Base-by-base conservation (phyloP, 1,140 invertebrate species). In the Lucilia cuprina region DNA sequence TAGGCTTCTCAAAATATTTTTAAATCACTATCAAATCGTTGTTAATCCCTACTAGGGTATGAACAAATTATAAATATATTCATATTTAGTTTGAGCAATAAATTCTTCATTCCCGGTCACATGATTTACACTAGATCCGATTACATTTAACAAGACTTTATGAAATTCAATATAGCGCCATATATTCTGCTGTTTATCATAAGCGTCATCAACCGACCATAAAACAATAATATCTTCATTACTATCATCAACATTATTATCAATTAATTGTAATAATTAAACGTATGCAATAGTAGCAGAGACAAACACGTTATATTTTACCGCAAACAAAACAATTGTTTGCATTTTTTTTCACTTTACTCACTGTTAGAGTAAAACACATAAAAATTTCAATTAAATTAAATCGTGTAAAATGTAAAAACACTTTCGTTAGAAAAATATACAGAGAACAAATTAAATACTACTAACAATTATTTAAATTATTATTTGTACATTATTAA, bases 321-420 rank as follows among this genome's bases (percentile, higher is more conserved):
- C 50, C 50, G 50, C 50, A 70, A 21, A n/a, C 13, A 19, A n/a
- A 7, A 70, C 19, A 21, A 60, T 60, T 17, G n/a, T 60, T 7
- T 60, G 13, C 5, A 60, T 60, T 60, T 70, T 21, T 70, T 21
- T 7, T 70, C 25, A 7, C n/a, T 60, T 9, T 70, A 2, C 19
- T 19, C 25, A 30, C 25, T 70, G 10, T 70, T 70, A 8, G 2
- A 41, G 41, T 41, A 41, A 70, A 70, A 70, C 21, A 70, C 4
- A 12, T 70, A 70, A 25, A 70, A 70, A 70, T 70, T 70, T 70
- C 65, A 70, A 70, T 70, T 70, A 70, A 70, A 25, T 70, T 70
- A 70, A 70, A 70, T 55, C 17, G 17, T 55, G 50, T 55, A 21
- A 70, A 70, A 70, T 70, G 5, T 19, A 12, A 70, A 41, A 21